Conservation (phyloP, 2,888 invertebrate genomes). For the Cynaeus angustus region DNA sequence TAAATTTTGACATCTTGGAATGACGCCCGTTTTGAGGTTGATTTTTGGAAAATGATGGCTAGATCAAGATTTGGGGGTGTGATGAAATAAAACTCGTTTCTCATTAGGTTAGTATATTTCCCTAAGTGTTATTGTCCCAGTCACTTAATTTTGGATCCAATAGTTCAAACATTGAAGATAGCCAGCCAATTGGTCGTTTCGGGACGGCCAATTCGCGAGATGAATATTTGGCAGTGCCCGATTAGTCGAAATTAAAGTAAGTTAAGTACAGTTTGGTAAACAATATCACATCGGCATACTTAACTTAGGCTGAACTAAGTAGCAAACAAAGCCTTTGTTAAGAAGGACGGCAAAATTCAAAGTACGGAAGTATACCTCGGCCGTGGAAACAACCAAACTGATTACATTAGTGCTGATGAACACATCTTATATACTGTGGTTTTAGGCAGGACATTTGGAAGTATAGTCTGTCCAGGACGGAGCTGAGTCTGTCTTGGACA, state of each 20-base stretch:
- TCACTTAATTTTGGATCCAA: constrained; percentile 66
- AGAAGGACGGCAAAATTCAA: constrained; percentile 39
- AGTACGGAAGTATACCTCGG: constrained; percentile 19
- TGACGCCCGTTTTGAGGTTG: not conserved
- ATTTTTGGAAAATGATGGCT: not conserved
- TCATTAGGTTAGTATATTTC: constrained; percentile 61
- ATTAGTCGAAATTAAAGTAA: constrained; percentile 22
- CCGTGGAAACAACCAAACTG: constrained; percentile 13
- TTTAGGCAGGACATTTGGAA: constrained; percentile 49
- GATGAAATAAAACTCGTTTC: constrained; percentile 7
- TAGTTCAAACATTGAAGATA: constrained; percentile 33
- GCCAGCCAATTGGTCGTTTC: constrained; percentile 5
- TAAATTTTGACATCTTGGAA: constrained; percentile 26
- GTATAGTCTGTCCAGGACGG: constrained; percentile 38
- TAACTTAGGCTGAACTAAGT: constrained; percentile 30
- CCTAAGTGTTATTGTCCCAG: constrained; percentile 70
- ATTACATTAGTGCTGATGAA: constrained; percentile 43
- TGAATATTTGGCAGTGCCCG: constrained; percentile 41
- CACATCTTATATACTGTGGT: constrained; percentile 40
- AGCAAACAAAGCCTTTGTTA: constrained; percentile 15
- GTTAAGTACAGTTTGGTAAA: constrained; percentile 42
- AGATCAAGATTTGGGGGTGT: not conserved
- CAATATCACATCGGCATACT: constrained; percentile 37
- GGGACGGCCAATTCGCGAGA: constrained; percentile 3
- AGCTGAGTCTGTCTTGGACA: constrained; percentile 43